Percentiles rank a stretch among this genome's conserved stretches.
These are phyloP conservation scores for Lordiphosa collinella DNA, from an alignment of 1,140 invertebrate genomes.

Conservation along the genomic window DNA sequence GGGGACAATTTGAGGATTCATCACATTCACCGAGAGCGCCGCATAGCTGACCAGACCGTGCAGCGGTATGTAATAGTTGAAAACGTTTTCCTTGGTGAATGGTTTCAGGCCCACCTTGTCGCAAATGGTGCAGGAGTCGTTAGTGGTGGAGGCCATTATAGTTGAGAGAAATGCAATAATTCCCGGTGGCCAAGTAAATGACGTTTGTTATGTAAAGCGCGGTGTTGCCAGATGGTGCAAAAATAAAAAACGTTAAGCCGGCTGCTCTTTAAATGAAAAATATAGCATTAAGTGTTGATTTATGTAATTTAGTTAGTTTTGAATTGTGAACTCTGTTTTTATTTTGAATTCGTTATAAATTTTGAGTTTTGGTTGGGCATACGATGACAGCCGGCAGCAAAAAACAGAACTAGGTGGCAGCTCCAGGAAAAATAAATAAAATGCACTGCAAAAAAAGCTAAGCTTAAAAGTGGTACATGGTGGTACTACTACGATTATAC, in stretches of 20 bases:
- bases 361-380: too few relatives aligned
- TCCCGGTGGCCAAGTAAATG: slow-evolving; percentile 14
- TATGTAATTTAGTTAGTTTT: background rate
- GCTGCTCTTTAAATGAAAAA: background rate
- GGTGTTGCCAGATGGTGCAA: slow-evolving; percentile 39
- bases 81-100: slow-evolving; percentile 82
- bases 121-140: slow-evolving; percentile 65
- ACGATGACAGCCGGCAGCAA: too few relatives aligned
- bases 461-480: too few relatives aligned
- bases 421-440: too few relatives aligned
- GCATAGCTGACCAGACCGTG: slow-evolving; percentile 83
- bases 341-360: too few relatives aligned
- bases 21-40: slow-evolving; percentile 84
- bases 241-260: background rate
- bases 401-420: too few relatives aligned
- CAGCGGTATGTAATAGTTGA: slow-evolving; percentile 83
- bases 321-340: background rate
- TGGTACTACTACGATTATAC: too few relatives aligned
- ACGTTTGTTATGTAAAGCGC: slow-evolving; percentile 59
- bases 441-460: too few relatives aligned
- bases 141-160: slow-evolving; percentile 59
- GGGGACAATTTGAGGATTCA: slow-evolving; percentile 83
- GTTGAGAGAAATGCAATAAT: slow-evolving; percentile 48
- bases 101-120: slow-evolving; percentile 82
- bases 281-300: slow-evolving; percentile 10